Evolutionary conservation across 2,888 invertebrate species (phyloP).

Genomic region (Graphium colonna): DNA sequence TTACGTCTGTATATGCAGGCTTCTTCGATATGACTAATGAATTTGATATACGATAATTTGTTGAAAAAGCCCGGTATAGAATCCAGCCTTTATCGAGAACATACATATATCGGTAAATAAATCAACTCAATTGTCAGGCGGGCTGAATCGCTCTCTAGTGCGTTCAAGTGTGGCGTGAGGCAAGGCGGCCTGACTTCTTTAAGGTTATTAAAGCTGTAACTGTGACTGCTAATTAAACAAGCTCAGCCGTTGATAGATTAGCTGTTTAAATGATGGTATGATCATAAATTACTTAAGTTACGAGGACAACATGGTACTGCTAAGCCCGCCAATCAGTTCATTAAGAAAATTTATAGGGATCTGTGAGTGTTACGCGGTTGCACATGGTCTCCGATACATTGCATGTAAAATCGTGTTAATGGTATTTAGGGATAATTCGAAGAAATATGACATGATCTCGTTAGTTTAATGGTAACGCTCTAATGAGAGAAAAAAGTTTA

Average conservation of each 20-base stretch:
- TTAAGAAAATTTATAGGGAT: not conserved
- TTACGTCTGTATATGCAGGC: constrained; percentile 2
- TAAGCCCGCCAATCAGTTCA: not conserved
- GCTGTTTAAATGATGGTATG: constrained; percentile 8
- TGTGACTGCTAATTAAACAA: constrained; percentile 22
- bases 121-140: constrained; percentile 19
- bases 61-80: constrained; percentile 20
- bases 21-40: constrained; percentile 22
- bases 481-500: no score
- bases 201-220: constrained; percentile 23
- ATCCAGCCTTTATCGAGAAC: constrained; percentile 4
- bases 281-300: constrained; percentile 20
- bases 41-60: constrained; percentile 25
- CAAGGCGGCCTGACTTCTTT: constrained; percentile 23
- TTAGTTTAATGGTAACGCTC: no score
- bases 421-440: no score
- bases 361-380: not conserved
- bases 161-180: constrained; percentile 22
- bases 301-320: not conserved
- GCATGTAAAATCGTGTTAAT: no score
- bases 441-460: no score
- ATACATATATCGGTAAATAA: constrained; percentile 6
- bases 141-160: constrained; percentile 10
- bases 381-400: not conserved
- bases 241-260: constrained; percentile 20